These are phyloP conservation scores for Penaeus japonicus DNA, from an alignment of 1,140 invertebrate genomes.

Conservation along the genomic window DNA sequence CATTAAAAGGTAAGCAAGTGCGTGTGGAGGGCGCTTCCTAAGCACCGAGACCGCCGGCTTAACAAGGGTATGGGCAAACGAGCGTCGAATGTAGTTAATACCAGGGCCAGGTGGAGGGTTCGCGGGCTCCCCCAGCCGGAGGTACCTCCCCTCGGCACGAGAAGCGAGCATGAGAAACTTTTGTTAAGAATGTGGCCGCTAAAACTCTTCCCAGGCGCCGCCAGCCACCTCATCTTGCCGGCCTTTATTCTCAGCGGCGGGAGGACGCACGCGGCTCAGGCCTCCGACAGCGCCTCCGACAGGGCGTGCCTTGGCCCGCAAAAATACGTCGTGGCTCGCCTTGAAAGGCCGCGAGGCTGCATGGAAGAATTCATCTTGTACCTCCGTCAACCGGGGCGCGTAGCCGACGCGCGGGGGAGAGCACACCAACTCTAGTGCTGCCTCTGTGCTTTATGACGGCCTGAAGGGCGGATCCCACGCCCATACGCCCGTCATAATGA, in stretches of 20 bases:
- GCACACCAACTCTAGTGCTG: not conserved
- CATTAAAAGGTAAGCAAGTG: not conserved
- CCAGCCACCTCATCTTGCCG: too few species aligned
- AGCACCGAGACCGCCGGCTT: too few species aligned
- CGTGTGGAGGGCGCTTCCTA: not conserved
- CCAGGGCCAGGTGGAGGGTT: not conserved
- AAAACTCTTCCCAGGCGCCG: not conserved
- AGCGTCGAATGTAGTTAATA: too few species aligned
- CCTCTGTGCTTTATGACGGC: not conserved
- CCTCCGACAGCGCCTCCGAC: too few species aligned
- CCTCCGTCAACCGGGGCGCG: not conserved
- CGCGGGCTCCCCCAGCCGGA: not conserved
- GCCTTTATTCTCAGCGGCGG: too few species aligned
- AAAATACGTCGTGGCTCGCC: too few species aligned
- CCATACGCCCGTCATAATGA: not conserved
- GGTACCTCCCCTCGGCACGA: conserved; percentile 8
- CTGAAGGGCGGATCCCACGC: not conserved
- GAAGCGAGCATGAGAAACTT: conserved; percentile 29
- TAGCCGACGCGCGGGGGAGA: not conserved
- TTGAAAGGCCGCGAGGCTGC: too few species aligned
- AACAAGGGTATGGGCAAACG: too few species aligned
- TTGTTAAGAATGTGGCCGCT: conserved; percentile 26
- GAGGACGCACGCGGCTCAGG: too few species aligned
- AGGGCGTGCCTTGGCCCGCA: too few species aligned
- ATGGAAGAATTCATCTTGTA: not conserved